A percentile compares a stretch with the other conserved stretches of the same genome.
phyloP scores from a whole-genome alignment of 2,797 vertebrate species.

The Sebastes taczanowskii region DNA sequence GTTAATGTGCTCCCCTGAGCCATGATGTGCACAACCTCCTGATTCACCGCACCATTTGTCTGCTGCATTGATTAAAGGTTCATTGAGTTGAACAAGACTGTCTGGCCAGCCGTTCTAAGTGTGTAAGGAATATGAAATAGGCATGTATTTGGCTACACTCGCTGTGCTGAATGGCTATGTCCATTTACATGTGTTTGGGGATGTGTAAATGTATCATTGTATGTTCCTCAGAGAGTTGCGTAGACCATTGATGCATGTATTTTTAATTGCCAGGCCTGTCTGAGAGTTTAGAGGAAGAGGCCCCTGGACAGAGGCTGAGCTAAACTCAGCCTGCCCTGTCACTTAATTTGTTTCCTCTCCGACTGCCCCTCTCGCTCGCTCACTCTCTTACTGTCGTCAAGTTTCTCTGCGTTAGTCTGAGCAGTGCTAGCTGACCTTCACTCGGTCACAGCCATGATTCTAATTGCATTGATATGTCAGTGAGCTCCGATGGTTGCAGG shows the following conservation, averaged over 20 bases:
- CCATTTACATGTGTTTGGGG: constrained; percentile 37
- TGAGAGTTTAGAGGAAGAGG: constrained; percentile 51
- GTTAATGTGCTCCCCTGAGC: constrained; percentile 57
- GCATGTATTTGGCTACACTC: constrained; percentile 2
- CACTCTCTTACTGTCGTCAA: constrained; percentile 18
- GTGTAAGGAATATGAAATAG: constrained; percentile 25
- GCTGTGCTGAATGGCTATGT: background rate
- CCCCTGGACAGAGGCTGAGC: constrained; percentile 69
- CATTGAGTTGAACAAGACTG: constrained; percentile 35
- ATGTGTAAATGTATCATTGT: constrained; percentile 55
- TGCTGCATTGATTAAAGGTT: constrained; percentile 57
- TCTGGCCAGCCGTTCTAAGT: constrained; percentile 4
- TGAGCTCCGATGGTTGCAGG: constrained; percentile 55
- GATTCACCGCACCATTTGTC: constrained; percentile 57
- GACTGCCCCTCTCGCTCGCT: constrained; percentile 38
- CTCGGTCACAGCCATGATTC: constrained; percentile 70
- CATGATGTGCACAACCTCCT: constrained; percentile 39
- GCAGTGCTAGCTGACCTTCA: constrained; percentile 69
- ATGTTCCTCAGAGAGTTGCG: constrained; percentile 62
- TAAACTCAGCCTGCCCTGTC: constrained; percentile 72
- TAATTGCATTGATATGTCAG: constrained; percentile 78
- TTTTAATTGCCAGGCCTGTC: constrained; percentile 86
- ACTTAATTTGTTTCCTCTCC: constrained; percentile 73
- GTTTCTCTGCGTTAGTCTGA: constrained; percentile 50
- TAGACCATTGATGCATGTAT: constrained; percentile 82